Evolutionary conservation across 2,797 vertebrate genomes (phyloP).

Genomic region (Natrix natrix): DNA sequence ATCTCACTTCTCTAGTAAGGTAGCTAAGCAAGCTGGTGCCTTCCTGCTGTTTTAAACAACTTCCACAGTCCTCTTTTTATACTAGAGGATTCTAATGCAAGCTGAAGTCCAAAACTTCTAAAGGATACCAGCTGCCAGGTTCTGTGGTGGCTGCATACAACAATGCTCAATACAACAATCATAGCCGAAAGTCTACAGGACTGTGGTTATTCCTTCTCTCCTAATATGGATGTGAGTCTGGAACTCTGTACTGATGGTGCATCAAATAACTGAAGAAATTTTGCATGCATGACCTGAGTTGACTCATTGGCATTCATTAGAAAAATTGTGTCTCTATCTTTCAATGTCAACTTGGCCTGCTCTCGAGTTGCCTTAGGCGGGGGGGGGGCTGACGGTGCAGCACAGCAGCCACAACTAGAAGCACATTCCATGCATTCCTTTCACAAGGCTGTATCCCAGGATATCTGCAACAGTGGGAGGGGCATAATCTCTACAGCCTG

Average conservation of each 20-base stretch:
- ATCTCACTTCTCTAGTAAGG: not conserved
- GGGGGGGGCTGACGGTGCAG: no score
- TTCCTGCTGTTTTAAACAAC: not conserved
- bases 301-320: not conserved
- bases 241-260: not conserved
- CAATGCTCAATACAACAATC: not conserved
- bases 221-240: not conserved
- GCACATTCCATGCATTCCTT: no score
- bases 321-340: not conserved
- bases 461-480: no score
- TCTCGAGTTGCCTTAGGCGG: no score
- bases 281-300: not conserved
- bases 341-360: not conserved
- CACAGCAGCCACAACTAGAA: no score
- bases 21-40: not conserved
- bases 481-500: no score
- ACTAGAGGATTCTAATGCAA: not conserved
- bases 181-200: not conserved
- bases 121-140: not conserved
- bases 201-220: not conserved
- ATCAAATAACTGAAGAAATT: not conserved
- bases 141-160: not conserved
- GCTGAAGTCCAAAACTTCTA: not conserved
- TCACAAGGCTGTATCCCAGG: no score
- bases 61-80: not conserved